These are phyloP conservation scores for Hoplodrina blanda DNA, from an alignment of 2,888 invertebrate genomes.

Conservation along the genomic window DNA sequence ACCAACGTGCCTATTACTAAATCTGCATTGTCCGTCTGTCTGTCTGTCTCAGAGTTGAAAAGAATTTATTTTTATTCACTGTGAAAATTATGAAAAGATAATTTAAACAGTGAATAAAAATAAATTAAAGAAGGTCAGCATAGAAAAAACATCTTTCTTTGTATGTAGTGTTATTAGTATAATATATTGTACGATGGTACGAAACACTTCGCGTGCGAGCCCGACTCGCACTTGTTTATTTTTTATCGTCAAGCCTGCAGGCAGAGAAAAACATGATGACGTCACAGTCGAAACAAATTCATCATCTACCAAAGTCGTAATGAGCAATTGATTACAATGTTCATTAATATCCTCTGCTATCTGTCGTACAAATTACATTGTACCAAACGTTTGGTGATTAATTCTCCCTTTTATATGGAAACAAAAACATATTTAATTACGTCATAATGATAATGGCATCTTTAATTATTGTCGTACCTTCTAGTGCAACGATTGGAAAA, in stretches of 20 bases:
- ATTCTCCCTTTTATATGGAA: slow-evolving; percentile 35
- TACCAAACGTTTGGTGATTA: slow-evolving; percentile 36
- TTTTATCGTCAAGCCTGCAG: not conserved
- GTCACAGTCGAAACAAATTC: slow-evolving; percentile 27
- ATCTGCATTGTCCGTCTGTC: no score
- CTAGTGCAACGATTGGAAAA: not conserved
- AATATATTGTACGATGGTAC: no score
- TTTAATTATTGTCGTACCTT: slow-evolving; percentile 6
- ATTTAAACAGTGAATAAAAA: no score
- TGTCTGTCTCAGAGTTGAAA: no score
- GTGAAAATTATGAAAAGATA: no score
- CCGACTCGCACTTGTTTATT: not conserved
- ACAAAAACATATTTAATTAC: slow-evolving; percentile 21
- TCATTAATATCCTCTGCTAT: slow-evolving; percentile 56
- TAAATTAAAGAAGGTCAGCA: no score
- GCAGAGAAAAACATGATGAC: slow-evolving; percentile 12
- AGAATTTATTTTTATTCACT: no score
- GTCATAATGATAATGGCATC: slow-evolving; percentile 24
- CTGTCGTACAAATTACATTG: slow-evolving; percentile 49
- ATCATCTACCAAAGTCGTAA: slow-evolving; percentile 41
- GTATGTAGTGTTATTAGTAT: no score
- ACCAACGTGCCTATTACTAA: no score
- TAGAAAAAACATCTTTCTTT: no score
- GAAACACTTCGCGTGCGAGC: no score
- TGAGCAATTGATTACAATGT: slow-evolving; percentile 57